Percentiles rank a stretch among this genome's conserved stretches.
Evolutionary conservation across 2,797 vertebrate genomes (phyloP).

Genomic region (Geotrypetes seraphini): DNA sequence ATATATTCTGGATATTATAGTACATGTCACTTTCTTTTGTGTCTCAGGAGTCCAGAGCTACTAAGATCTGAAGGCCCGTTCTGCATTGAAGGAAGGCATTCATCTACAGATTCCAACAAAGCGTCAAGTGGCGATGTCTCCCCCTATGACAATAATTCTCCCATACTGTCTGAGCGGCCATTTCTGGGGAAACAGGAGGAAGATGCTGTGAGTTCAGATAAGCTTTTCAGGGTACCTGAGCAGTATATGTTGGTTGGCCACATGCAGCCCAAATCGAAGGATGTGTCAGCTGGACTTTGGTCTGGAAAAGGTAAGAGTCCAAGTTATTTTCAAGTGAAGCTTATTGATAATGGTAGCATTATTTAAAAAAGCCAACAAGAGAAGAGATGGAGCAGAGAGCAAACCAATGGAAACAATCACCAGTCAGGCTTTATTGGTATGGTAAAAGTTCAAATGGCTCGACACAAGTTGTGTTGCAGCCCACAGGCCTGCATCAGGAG

Average conservation of each 20-base stretch:
- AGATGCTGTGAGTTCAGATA: constrained; percentile 41
- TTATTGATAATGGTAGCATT: no score
- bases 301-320: constrained; percentile 67
- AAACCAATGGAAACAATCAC: no score
- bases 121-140: constrained; percentile 86
- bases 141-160: constrained; percentile 93
- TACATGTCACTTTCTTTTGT: no score
- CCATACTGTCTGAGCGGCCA: constrained; percentile 67
- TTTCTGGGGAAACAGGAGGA: constrained; percentile 54
- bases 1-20: no score
- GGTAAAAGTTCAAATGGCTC: no score
- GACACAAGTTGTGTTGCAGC: no score
- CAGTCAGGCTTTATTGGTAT: no score
- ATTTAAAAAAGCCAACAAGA: no score
- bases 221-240: constrained; percentile 57
- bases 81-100: constrained; percentile 62
- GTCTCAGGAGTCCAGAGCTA: constrained; percentile 64
- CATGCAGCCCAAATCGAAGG: constrained; percentile 54
- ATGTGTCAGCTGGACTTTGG: constrained; percentile 52
- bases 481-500: no score
- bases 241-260: constrained; percentile 49
- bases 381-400: no score
- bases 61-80: constrained; percentile 56
- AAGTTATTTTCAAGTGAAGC: no score
- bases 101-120: constrained; percentile 79